phyloP scores from a whole-genome alignment of 2,113 vertebrate species.

The Arvicanthis niloticus region DNA sequence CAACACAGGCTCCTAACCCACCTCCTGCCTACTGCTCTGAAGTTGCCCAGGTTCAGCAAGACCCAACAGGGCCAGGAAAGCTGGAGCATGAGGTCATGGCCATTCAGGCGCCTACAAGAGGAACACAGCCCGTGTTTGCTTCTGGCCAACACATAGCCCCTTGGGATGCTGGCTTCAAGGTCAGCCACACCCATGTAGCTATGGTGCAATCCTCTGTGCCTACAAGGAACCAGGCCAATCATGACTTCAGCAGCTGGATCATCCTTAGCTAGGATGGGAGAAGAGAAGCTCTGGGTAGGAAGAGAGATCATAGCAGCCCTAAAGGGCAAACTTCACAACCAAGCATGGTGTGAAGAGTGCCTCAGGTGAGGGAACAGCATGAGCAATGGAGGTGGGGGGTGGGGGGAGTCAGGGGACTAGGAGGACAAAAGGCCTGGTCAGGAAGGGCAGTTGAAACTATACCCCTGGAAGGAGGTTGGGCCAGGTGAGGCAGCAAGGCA shows the following conservation, averaged over 20 bases:
- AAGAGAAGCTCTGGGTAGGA: not conserved
- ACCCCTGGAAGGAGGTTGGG: not conserved
- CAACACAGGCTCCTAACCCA: not conserved
- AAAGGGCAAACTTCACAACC: not conserved
- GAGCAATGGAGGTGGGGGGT: not conserved
- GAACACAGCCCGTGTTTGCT: not conserved
- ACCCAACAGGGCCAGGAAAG: not conserved
- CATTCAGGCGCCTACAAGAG: conserved; percentile 17
- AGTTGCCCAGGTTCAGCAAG: conserved; percentile 11
- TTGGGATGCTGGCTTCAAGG: not conserved
- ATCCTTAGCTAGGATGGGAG: not conserved
- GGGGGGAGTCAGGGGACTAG: not conserved
- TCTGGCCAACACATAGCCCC: not conserved
- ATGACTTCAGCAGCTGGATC: not conserved
- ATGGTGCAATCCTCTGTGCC: not conserved
- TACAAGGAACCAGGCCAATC: not conserved
- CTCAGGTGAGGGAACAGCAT: not conserved
- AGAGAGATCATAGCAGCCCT: not conserved
- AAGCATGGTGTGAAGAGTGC: not conserved
- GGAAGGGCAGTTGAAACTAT: not conserved
- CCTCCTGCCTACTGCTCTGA: not conserved
- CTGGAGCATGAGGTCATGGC: conserved; percentile 31
- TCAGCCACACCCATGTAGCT: not conserved
- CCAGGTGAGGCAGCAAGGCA: not conserved
- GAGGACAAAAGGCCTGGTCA: not conserved